These are phyloP conservation scores for Sminthurinus aureus DNA, from an alignment of 2,888 invertebrate species.

Conservation along the genomic window DNA sequence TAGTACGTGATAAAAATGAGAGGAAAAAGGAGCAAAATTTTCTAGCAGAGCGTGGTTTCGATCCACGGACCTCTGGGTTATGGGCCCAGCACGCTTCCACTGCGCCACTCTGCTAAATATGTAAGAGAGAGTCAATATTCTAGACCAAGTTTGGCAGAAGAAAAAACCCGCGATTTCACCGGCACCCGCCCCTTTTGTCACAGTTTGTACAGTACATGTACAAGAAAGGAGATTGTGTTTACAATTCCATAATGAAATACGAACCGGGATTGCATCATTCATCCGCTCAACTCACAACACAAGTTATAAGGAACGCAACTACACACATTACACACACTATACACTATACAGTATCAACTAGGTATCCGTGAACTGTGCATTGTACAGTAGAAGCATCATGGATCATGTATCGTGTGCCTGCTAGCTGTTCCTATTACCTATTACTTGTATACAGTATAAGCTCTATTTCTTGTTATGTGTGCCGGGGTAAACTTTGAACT, in stretches of 20 bases:
- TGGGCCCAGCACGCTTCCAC: constrained; percentile 47
- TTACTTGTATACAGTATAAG: too few species aligned
- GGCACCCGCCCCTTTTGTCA: background rate
- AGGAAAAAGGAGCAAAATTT: constrained; percentile 8
- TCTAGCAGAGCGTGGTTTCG: constrained; percentile 45
- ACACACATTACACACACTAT: too few species aligned
- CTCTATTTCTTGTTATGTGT: too few species aligned
- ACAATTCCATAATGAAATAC: background rate
- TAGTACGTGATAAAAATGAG: background rate
- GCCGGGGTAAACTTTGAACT: too few species aligned
- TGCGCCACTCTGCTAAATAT: constrained; percentile 43
- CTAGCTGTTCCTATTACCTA: too few species aligned
- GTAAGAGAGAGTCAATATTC: background rate
- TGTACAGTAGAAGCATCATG: too few species aligned
- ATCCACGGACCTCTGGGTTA: constrained; percentile 47
- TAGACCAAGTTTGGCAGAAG: background rate
- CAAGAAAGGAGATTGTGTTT: background rate
- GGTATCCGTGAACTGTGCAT: too few species aligned
- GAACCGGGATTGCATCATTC: background rate
- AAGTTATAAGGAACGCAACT: too few species aligned
- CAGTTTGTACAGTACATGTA: background rate
- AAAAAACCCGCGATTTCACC: background rate
- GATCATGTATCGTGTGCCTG: too few species aligned
- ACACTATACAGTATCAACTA: too few species aligned
- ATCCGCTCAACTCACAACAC: background rate